These are phyloP conservation scores for Trichopoda pennipes DNA, from an alignment of 2,888 invertebrate genomes.

Conservation along the genomic window DNA sequence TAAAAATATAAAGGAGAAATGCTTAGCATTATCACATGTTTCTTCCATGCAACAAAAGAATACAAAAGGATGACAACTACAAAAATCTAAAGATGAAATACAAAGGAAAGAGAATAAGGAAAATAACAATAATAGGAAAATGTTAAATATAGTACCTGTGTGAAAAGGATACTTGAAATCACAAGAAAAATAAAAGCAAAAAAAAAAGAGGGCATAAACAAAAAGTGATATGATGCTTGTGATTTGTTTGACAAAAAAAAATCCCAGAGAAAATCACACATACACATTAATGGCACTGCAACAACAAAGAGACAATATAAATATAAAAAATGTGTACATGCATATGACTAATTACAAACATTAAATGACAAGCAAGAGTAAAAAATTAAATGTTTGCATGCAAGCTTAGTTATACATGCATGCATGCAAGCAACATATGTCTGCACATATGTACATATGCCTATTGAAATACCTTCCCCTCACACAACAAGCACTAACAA, in stretches of 20 bases:
- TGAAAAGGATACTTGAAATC: slow-evolving; percentile 64
- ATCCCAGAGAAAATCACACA: slow-evolving; percentile 27
- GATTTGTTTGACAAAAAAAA: slow-evolving; percentile 46
- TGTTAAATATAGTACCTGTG: slow-evolving; percentile 60
- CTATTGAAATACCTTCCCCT: neutral
- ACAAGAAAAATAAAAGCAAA: slow-evolving; percentile 43
- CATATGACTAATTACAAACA: slow-evolving; percentile 68
- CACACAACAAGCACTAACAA: neutral
- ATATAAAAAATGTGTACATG: slow-evolving; percentile 52
- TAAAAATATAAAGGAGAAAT: slow-evolving; percentile 30
- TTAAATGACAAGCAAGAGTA: slow-evolving; percentile 64
- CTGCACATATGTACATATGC: neutral
- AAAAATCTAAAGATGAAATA: slow-evolving; percentile 37
- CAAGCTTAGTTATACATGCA: slow-evolving; percentile 4
- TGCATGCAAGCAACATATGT: no score
- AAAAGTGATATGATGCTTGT: slow-evolving; percentile 49
- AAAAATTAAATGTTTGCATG: slow-evolving; percentile 33
- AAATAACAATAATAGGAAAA: slow-evolving; percentile 44
- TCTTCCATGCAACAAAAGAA: slow-evolving; percentile 61
- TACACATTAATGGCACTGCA: neutral
- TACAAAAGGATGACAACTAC: slow-evolving; percentile 46
- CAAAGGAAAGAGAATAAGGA: slow-evolving; percentile 40
- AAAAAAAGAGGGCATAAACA: slow-evolving; percentile 8
- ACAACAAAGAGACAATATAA: slow-evolving; percentile 53
- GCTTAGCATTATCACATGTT: slow-evolving; percentile 70